Evolutionary conservation across 1,140 invertebrate genomes (phyloP), one percentile per base, ranked within the genome.

Genomic region (Camponotus floridanus): DNA sequence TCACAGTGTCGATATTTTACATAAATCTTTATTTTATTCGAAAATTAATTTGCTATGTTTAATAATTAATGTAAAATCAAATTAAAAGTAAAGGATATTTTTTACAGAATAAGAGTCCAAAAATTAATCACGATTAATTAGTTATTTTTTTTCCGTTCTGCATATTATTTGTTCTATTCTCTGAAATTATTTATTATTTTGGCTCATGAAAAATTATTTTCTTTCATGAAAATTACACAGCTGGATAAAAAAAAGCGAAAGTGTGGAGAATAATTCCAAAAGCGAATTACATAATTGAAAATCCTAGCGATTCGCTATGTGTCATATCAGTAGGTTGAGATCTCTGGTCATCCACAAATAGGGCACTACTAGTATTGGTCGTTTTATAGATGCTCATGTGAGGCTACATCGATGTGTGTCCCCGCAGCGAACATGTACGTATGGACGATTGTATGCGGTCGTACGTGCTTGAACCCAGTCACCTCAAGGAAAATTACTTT

Each of bases 401-500:
- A 18, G 74, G 18, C 26, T 26, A 1, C 39, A 45, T 70, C 39
- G 79, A 83, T 81, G 59, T 74, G 64, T 55, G 51, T 45, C 26
- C 79, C n/a, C 9, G 67, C 21, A 81, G 55, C 18, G 79, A 39
- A 36, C 31, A 36, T 45, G 36, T 81, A 81, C 39, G 79, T 45
- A 33, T 39, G n/a, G 39, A 61, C 67, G 79, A 74, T 83, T 83
- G 79, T 83, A 83, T 61, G 68, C 26, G 39, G 8, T 26, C 79
- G 79, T 73, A 83, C 79, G 79, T 83, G 79, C 79, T 83, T 70
- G 79, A 83, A 83, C 68, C 39, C 39, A 39, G 67, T 51, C 67
- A 73, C 39, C 55, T 83, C 79, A 48, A 74, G 79, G 68, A 70
- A 80, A 80, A 83, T 83, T 83, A 83, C 79, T 57, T 73, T 18